Evolutionary conservation across 2,797 vertebrate genomes (phyloP), one percentile per base, ranked within the genome.

Genomic region (Dermochelys coriacea): DNA sequence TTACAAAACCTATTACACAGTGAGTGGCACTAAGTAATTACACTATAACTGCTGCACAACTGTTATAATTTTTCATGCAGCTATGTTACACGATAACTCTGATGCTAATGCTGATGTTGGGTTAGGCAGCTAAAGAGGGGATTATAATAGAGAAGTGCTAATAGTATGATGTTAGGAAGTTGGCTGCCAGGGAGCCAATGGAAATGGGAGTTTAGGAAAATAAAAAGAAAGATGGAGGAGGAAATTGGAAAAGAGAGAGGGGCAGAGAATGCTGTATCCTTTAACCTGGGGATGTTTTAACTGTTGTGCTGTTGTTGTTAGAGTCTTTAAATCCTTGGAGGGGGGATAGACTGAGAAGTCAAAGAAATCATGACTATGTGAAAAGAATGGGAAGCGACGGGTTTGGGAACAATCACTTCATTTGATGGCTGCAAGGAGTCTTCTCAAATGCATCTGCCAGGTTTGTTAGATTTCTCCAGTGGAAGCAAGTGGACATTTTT

Each of bases 21-120:
- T 96, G 93, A 96, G 91, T 94, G 95, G 91, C 94, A 90, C 87
- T 80, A 91, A 95, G 84, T 95, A 95, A 96, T 97, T 96, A 84
- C 71, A 71, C 78, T 93, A 74, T 82, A 95, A 92, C 92, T 96
- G 87, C 93, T 85, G 84, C 89, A 81, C 90, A 97, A 97, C 92
- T 95, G 92, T 84, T 92, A 92, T 93, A 94, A 95, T 95, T 94
- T 95, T 91, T 96, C 57, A 91, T 91, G 89, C 84, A 85, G 87
- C 84, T 87, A 78, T 87, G 61, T 87, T 96, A 87, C 94, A 94
- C 1, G 54, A 94, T 95, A 94, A 80, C 2, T 11, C 93, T 55
- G 89, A 89, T 88, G 88, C 82, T 95, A 95, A 94, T 95, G 68
- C 85, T 96, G 59, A 37, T 59, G 61, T 91, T 90, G 88, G 90